A percentile compares a stretch with the other conserved stretches of the same genome.
phyloP scores from a whole-genome alignment of 1,140 invertebrate species.

The Drosophila watanabei region DNA sequence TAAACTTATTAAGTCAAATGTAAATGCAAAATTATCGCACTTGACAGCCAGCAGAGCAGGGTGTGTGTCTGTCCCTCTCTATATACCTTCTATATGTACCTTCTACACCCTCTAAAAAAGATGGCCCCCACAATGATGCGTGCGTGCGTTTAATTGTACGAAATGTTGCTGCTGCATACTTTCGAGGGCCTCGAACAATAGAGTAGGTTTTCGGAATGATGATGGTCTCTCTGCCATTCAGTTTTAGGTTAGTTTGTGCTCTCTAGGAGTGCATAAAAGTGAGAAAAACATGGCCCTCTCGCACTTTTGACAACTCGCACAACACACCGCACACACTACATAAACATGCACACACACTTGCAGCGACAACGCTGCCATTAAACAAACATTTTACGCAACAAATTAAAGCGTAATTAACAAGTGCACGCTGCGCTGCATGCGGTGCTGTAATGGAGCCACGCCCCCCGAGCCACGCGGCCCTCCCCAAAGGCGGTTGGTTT shows the following conservation, averaged over 20 bases:
- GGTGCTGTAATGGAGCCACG: conserved; percentile 44
- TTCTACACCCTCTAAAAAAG: conserved; percentile 1
- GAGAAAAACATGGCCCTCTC: conserved; percentile 73
- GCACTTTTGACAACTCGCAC: conserved; percentile 48
- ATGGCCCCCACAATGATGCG: conserved; percentile 39
- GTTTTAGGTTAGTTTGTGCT: conserved; percentile 25
- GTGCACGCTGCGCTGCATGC: conserved; percentile 71
- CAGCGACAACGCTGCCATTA: conserved; percentile 72
- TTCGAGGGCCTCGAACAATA: conserved; percentile 60
- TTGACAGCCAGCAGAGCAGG: conserved; percentile 54
- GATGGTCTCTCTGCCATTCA: neutral
- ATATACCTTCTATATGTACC: neutral
- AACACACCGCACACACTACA: conserved; percentile 9
- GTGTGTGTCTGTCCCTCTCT: neutral
- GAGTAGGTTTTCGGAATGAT: neutral
- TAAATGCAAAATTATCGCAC: conserved; percentile 82
- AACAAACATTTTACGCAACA: conserved; percentile 84
- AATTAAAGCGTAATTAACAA: conserved; percentile 84
- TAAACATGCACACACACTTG: neutral
- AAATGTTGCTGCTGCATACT: conserved; percentile 72
- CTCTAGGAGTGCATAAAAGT: conserved; percentile 63
- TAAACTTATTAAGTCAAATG: conserved; percentile 82
- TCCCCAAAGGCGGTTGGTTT: conserved; percentile 1
- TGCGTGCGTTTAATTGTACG: conserved; percentile 79
- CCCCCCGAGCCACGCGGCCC: conserved; percentile 2